Percentiles rank a stretch among this genome's conserved stretches.
phyloP scores from a whole-genome alignment of 2,797 vertebrate genomes.

The Paratrypauchen microcephalus region DNA sequence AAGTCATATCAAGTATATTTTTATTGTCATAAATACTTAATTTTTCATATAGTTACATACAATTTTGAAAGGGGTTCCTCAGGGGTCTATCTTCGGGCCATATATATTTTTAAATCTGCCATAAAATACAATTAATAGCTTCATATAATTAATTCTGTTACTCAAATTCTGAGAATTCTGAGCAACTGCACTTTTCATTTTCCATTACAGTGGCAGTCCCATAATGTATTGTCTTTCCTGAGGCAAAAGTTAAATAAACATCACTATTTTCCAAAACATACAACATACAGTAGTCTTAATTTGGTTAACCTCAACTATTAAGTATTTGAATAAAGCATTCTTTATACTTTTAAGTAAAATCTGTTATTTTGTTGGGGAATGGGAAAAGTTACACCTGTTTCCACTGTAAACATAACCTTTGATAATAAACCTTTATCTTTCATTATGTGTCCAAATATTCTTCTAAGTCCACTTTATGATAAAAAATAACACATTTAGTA shows the following conservation, averaged over 20 bases:
- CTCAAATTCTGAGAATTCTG: neutral
- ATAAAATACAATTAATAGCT: neutral
- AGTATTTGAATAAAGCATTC: neutral
- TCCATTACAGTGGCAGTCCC: slow-evolving; percentile 2
- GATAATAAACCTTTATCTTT: slow-evolving; percentile 24
- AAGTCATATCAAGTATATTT: neutral
- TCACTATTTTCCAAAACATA: slow-evolving; percentile 54
- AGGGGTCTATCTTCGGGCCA: neutral
- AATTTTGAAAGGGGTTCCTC: neutral
- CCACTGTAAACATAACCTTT: slow-evolving; percentile 13
- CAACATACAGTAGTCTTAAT: slow-evolving; percentile 46
- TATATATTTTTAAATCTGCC: neutral
- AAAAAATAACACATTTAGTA: slow-evolving; percentile 67
- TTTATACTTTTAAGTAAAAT: neutral
- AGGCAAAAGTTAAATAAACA: slow-evolving; percentile 73
- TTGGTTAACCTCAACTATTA: slow-evolving; percentile 32
- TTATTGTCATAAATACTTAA: neutral
- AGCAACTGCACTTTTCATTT: neutral
- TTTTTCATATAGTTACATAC: neutral
- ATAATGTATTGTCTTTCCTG: slow-evolving; percentile 75
- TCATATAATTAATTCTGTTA: neutral
- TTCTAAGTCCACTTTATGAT: slow-evolving; percentile 40
- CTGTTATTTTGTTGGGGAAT: neutral
- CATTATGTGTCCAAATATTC: slow-evolving; percentile 4
- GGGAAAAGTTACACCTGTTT: neutral